Percentiles rank a stretch among this genome's conserved stretches.
phyloP scores from a whole-genome alignment of 2,888 invertebrate species.

The Hedya salicella region DNA sequence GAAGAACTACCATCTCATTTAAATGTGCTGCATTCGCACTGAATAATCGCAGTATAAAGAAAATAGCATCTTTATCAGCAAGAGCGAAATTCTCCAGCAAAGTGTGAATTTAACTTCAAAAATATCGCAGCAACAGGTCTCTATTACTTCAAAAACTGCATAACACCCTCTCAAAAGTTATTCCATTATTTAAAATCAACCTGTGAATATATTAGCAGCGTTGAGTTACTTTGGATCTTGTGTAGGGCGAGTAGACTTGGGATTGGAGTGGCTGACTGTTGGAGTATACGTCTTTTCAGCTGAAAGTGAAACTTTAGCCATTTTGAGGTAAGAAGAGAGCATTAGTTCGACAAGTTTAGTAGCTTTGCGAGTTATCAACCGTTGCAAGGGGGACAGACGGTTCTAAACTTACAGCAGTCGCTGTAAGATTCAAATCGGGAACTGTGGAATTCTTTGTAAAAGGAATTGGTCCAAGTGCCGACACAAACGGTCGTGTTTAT shows the following conservation, averaged over 20 bases:
- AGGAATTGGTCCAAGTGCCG: slow-evolving; percentile 60
- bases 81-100: slow-evolving; percentile 16
- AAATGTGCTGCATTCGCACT: slow-evolving; percentile 1
- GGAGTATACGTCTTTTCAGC: slow-evolving; percentile 56
- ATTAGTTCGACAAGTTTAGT: slow-evolving; percentile 80
- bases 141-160: slow-evolving; percentile 60
- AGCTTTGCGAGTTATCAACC: slow-evolving; percentile 69
- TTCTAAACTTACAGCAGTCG: slow-evolving; percentile 48
- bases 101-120: slow-evolving; percentile 46
- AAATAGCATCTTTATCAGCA: slow-evolving; percentile 33
- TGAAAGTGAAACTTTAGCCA: slow-evolving; percentile 67
- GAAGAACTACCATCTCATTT: background rate
- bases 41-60: slow-evolving; percentile 13
- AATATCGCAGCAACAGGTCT: slow-evolving; percentile 67
- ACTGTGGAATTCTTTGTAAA: slow-evolving; percentile 48
- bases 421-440: slow-evolving; percentile 50
- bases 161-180: slow-evolving; percentile 62
- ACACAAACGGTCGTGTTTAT: slow-evolving; percentile 49
- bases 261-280: slow-evolving; percentile 52
- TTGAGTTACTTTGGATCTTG: slow-evolving; percentile 51
- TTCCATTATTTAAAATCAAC: slow-evolving; percentile 67
- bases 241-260: slow-evolving; percentile 50
- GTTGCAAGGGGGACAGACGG: slow-evolving; percentile 50
- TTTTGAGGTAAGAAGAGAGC: slow-evolving; percentile 78
- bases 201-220: slow-evolving; percentile 50